Percentiles rank a stretch among this genome's conserved stretches.
Conservation (phyloP, 2,113 vertebrate genomes). For the Plectropomus leopardus region DNA sequence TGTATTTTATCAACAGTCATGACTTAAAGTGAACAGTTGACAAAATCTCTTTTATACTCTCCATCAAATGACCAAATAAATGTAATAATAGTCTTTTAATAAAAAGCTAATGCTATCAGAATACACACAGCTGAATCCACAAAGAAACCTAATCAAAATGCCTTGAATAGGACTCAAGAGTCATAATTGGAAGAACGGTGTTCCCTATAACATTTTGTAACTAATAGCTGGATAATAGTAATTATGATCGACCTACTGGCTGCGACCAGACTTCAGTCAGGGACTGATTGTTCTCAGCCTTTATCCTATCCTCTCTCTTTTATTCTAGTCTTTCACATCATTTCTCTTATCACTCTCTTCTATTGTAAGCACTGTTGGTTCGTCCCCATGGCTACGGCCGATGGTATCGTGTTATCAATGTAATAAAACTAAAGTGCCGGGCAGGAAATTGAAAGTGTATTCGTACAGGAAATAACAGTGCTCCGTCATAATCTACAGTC, state of each 20-base stretch:
- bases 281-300: constrained; percentile 59
- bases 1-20: not conserved
- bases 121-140: not conserved
- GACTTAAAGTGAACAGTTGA: constrained; percentile 5
- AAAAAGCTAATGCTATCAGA: constrained; percentile 10
- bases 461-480: constrained; percentile 98
- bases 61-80: constrained; percentile 8
- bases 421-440: constrained; percentile 89
- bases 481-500: constrained; percentile 97
- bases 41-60: constrained; percentile 1
- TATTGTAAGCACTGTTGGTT: constrained; percentile 73
- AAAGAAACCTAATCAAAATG: constrained; percentile 25
- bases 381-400: constrained; percentile 84
- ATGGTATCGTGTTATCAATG: constrained; percentile 88
- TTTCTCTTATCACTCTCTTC: constrained; percentile 76
- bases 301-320: constrained; percentile 62
- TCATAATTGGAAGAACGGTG: constrained; percentile 20
- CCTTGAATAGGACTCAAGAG: constrained; percentile 11
- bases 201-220: constrained; percentile 40
- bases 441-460: constrained; percentile 99
- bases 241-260: constrained; percentile 45
- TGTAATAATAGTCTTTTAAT: constrained; percentile 18
- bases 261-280: constrained; percentile 53
- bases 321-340: constrained; percentile 70
- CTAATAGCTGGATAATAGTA: constrained; percentile 63